Conservation (phyloP, 2,797 vertebrate species). For the Parauchenoglanis punctatus region DNA sequence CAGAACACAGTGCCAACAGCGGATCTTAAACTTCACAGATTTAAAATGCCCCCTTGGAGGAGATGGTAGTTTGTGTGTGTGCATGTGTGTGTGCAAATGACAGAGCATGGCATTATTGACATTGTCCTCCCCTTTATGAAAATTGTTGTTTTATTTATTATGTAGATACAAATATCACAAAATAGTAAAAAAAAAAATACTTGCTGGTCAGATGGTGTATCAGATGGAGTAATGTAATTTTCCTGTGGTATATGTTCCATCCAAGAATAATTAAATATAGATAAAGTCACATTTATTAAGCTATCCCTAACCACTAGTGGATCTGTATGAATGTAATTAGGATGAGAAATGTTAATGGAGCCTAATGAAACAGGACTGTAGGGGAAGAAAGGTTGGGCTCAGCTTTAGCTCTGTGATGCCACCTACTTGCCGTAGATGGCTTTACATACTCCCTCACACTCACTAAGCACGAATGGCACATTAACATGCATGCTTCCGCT, state of each 20-base stretch:
- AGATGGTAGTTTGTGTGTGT: constrained; percentile 66
- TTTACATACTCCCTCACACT: background rate
- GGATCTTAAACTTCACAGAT: constrained; percentile 77
- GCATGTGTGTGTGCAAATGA: constrained; percentile 39
- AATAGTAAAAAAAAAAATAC: background rate
- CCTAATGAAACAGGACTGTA: constrained; percentile 30
- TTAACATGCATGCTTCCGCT: constrained; percentile 62
- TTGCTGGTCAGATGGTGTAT: background rate
- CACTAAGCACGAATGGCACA: constrained; percentile 41
- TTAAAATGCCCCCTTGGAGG: constrained; percentile 70
- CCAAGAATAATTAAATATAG: background rate
- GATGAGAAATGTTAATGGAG: constrained; percentile 17
- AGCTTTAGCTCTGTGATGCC: constrained; percentile 65
- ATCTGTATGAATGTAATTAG: constrained; percentile 28
- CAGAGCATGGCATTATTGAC: constrained; percentile 28
- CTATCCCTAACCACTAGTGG: constrained; percentile 22
- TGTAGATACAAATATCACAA: background rate
- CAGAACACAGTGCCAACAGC: constrained; percentile 78
- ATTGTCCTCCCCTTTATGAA: background rate
- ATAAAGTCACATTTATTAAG: background rate
- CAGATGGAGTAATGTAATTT: background rate
- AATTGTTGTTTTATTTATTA: background rate
- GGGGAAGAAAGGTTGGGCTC: constrained; percentile 51
- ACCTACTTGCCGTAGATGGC: constrained; percentile 63
- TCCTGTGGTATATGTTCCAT: background rate